phyloP scores from a whole-genome alignment of 2,888 invertebrate species.

The Lordiphosa andalusiaca region DNA sequence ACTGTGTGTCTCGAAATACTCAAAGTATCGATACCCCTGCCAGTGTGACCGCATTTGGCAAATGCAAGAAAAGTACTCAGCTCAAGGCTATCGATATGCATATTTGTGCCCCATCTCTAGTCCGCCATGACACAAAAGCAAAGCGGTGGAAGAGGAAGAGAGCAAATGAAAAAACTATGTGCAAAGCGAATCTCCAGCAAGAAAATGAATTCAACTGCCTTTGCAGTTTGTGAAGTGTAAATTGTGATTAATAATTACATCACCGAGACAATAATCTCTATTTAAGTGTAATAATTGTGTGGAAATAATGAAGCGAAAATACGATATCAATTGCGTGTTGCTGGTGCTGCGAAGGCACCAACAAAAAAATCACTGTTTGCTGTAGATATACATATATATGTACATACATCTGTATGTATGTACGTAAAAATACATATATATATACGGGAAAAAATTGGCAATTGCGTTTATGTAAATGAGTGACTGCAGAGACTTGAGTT shows the following conservation, averaged over 20 bases:
- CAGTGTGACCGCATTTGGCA: slow-evolving; percentile 21
- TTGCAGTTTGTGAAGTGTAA: slow-evolving; percentile 45
- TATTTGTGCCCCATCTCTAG: not conserved
- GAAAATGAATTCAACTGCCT: slow-evolving; percentile 32
- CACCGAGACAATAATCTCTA: slow-evolving; percentile 55
- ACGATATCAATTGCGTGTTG: slow-evolving; percentile 58
- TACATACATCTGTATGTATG: slow-evolving; percentile 35
- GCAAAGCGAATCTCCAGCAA: slow-evolving; percentile 61
- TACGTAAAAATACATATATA: slow-evolving; percentile 37
- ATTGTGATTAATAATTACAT: slow-evolving; percentile 31
- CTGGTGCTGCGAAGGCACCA: slow-evolving; percentile 48
- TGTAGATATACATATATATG: slow-evolving; percentile 58
- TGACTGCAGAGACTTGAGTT: slow-evolving; percentile 14
- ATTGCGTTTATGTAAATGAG: slow-evolving; percentile 27
- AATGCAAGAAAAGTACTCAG: too few relatives aligned
- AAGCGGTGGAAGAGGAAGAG: slow-evolving; percentile 55
- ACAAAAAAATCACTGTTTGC: slow-evolving; percentile 71
- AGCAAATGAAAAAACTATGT: slow-evolving; percentile 64
- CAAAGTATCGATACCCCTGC: too few relatives aligned
- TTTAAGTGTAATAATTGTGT: slow-evolving; percentile 34
- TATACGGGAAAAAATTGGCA: slow-evolving; percentile 43
- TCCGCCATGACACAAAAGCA: slow-evolving; percentile 70
- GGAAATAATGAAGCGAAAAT: slow-evolving; percentile 76
- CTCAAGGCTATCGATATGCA: too few relatives aligned
- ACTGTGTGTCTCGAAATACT: too few relatives aligned